Conservation (phyloP, 1,140 invertebrate species). For the Ephestia elutella region DNA sequence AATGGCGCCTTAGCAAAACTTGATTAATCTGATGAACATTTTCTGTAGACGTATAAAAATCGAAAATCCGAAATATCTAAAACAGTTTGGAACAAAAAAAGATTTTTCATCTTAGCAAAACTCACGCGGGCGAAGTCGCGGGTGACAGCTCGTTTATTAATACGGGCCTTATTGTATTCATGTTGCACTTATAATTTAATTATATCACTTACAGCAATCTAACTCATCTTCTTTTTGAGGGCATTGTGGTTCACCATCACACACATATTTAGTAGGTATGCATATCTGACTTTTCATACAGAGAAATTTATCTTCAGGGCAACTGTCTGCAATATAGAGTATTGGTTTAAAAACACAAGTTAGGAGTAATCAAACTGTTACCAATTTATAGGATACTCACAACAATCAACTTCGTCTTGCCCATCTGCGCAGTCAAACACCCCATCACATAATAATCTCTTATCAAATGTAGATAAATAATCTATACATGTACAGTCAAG, state of each 20-base stretch:
- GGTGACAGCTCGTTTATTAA: no score
- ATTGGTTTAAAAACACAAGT: background rate
- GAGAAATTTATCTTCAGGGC: conserved; percentile 72
- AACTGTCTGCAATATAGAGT: conserved; percentile 71
- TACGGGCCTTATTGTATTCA: no score
- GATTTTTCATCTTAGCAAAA: no score
- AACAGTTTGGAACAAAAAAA: no score
- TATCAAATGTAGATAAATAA: conserved; percentile 73
- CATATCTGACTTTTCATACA: conserved; percentile 77
- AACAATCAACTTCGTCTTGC: conserved; percentile 84
- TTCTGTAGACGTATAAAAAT: no score
- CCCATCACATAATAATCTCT: conserved; percentile 84
- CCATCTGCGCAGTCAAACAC: conserved; percentile 83
- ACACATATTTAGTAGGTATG: conserved; percentile 75
- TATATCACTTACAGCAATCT: conserved; percentile 76
- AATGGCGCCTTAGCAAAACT: no score
- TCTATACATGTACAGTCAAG: conserved; percentile 82
- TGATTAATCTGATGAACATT: no score
- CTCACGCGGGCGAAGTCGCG: no score
- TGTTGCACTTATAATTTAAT: no score
- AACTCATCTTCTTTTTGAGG: conserved; percentile 82
- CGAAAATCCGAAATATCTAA: no score
- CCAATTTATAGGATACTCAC: no score
- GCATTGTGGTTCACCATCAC: conserved; percentile 81
- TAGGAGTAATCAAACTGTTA: background rate